Evolutionary conservation across 2,113 vertebrate species (phyloP), one percentile per base, ranked within the genome.

Genomic region (Donacobius atricapilla): DNA sequence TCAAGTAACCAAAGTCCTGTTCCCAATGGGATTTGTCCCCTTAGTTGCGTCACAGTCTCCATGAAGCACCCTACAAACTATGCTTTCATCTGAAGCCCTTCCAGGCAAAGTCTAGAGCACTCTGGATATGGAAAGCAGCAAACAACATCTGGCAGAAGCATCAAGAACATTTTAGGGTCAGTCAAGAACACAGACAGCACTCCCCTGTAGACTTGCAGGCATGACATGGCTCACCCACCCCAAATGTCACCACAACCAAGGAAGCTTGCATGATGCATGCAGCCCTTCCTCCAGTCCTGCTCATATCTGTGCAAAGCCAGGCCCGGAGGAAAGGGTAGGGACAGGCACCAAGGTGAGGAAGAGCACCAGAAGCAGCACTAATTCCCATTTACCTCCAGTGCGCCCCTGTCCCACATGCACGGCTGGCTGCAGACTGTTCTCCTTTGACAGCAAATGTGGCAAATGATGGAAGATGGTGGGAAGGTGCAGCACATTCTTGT

Each of bases 401-500:
- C 99, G 98, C 44, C 99, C 99, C 97, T 99, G 99, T 73, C 99
- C 99, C 97, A 99, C 97, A 72, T 99, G 99, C 92, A 99, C 98
- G 5, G 99, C 98, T 0, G 99, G 99, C 97, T 99, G 99, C 92
- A 99, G 98, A 96, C 99, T 99, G 98, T 98, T 99, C 97, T 99
- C 99, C 96, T 99, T 98, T 98, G 98, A 98, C 97, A 99, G 98
- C 96, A 99, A 99, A 98, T 99, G 99, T n/a, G 99, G 99, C 95
- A 99, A 98, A 97, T 99, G 99, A 96, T 99, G 99, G 98, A 99
- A 99, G 98, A 99, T 99, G 81, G 99, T 99, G 96, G 99, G 99
- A 94, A 99, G 98, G 98, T 99, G 99, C 89, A 99, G 98, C 90
- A 99, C 98, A 98, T 99, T 99, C 97, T 99, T 99, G 97, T 99